Evolutionary conservation across 2,888 invertebrate species (phyloP).

Genomic region (Polydrusus pterygomalis): DNA sequence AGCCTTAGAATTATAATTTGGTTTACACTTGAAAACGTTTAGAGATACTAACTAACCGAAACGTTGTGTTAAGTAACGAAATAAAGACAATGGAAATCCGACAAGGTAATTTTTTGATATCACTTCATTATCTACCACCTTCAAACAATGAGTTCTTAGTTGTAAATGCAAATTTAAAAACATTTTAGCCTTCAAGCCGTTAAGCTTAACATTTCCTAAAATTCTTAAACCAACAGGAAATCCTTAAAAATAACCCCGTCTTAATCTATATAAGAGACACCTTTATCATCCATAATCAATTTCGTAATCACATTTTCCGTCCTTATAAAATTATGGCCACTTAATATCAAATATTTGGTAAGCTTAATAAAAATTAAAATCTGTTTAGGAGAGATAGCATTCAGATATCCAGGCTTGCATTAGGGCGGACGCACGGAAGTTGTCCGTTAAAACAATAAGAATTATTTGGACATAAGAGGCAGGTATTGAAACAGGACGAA

Average conservation of each 20-base stretch:
- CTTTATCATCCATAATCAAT: constrained; percentile 39
- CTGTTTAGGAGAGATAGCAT: constrained; percentile 29
- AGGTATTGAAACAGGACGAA: constrained; percentile 22
- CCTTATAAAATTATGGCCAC: constrained; percentile 32
- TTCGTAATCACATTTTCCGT: constrained; percentile 40
- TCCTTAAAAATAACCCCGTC: neutral
- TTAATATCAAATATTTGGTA: constrained; percentile 45
- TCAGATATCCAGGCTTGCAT: constrained; percentile 30
- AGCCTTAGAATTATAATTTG: no score
- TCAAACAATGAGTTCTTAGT: no score
- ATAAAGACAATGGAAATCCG: no score
- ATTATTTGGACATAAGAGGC: neutral
- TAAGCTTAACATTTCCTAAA: no score
- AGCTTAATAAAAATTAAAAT: constrained; percentile 38
- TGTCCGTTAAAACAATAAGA: constrained; percentile 8
- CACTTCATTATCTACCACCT: no score
- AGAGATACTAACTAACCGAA: no score
- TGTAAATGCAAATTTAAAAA: no score
- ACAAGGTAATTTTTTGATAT: no score
- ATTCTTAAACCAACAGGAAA: neutral
- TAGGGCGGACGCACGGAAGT: constrained; percentile 36
- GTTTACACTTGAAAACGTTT: no score
- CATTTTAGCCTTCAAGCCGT: no score
- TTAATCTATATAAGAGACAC: constrained; percentile 32
- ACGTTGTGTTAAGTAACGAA: no score